A percentile compares a stretch with the other conserved stretches of the same genome.
These are phyloP conservation scores for Craniophora ligustri DNA, from an alignment of 2,888 invertebrate species.

Conservation along the genomic window DNA sequence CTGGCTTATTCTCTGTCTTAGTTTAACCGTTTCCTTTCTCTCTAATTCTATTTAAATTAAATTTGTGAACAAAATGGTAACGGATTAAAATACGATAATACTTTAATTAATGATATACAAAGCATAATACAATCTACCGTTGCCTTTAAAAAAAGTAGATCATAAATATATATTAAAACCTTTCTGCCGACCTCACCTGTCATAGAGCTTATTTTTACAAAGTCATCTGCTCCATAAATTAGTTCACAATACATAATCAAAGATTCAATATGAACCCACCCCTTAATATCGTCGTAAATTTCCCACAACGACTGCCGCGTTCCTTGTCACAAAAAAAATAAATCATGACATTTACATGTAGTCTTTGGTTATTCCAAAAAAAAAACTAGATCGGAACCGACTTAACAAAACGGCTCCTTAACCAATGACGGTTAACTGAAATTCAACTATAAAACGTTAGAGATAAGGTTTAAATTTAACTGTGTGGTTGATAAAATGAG, in stretches of 20 bases:
- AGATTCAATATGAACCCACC: slow-evolving; percentile 70
- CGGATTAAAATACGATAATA: too few relatives aligned
- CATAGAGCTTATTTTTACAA: slow-evolving; percentile 42
- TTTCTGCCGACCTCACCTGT: slow-evolving; percentile 44
- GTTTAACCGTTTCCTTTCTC: slow-evolving; percentile 5
- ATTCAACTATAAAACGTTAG: slow-evolving; percentile 19
- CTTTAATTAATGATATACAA: slow-evolving; percentile 10
- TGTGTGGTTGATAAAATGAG: not conserved
- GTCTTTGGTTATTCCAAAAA: slow-evolving; percentile 58
- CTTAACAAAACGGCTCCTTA: slow-evolving; percentile 53
- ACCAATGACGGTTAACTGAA: slow-evolving; percentile 35
- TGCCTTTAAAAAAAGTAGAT: slow-evolving; percentile 23
- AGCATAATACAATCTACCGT: slow-evolving; percentile 27
- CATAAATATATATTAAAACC: slow-evolving; percentile 45
- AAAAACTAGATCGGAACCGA: slow-evolving; percentile 78
- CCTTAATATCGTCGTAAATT: slow-evolving; percentile 83
- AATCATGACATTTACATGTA: slow-evolving; percentile 80
- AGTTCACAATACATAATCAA: slow-evolving; percentile 72
- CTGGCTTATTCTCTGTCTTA: slow-evolving; percentile 3
- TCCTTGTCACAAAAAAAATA: slow-evolving; percentile 85
- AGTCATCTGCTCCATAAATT: slow-evolving; percentile 64
- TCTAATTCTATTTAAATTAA: slow-evolving; percentile 13
- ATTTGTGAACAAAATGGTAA: not conserved
- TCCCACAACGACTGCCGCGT: slow-evolving; percentile 80
- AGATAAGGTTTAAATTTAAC: slow-evolving; percentile 35